Percentiles rank a stretch among this genome's conserved stretches.
Evolutionary conservation across 1,140 invertebrate species (phyloP).

Genomic region (Drosophila nannoptera): DNA sequence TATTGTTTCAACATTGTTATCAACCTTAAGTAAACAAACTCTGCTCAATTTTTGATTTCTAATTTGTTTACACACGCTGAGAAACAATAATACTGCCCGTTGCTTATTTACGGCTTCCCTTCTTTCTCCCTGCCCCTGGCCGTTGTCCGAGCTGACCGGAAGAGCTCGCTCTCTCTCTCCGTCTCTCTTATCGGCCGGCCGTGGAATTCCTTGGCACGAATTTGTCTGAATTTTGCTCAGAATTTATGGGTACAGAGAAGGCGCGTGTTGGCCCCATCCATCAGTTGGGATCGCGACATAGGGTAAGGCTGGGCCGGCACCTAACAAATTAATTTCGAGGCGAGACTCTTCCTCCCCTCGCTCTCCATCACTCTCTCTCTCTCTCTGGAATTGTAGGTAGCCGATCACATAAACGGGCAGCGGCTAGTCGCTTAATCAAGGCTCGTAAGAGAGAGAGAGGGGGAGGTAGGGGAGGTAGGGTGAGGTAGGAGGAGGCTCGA

Average conservation of each 20-base stretch:
- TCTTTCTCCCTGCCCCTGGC: conserved; percentile 24
- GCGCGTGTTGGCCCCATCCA: conserved; percentile 70
- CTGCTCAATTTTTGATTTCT: conserved; percentile 75
- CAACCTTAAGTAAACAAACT: conserved; percentile 72
- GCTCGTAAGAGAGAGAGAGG: not conserved
- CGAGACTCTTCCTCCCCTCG: not conserved
- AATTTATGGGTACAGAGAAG: conserved; percentile 78
- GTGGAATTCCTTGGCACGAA: conserved; percentile 43
- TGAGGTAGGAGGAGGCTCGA: too few relatives aligned
- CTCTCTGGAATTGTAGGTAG: conserved; percentile 19
- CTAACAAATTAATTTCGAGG: conserved; percentile 56
- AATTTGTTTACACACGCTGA: conserved; percentile 72
- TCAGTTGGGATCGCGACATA: conserved; percentile 52
- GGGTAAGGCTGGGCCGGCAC: conserved; percentile 57
- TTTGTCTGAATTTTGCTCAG: conserved; percentile 67
- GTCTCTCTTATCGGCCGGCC: conserved; percentile 38
- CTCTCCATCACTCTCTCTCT: not conserved
- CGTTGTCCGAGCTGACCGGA: conserved; percentile 42
- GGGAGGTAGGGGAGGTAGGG: too few relatives aligned
- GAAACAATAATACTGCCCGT: conserved; percentile 52
- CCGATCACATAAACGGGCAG: conserved; percentile 18
- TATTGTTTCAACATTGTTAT: conserved; percentile 79
- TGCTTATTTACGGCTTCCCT: conserved; percentile 68
- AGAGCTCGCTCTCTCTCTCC: conserved; percentile 43
- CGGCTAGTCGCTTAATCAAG: conserved; percentile 7